Evolutionary conservation across 2,888 invertebrate species (phyloP).

Genomic region (Autographa gamma): DNA sequence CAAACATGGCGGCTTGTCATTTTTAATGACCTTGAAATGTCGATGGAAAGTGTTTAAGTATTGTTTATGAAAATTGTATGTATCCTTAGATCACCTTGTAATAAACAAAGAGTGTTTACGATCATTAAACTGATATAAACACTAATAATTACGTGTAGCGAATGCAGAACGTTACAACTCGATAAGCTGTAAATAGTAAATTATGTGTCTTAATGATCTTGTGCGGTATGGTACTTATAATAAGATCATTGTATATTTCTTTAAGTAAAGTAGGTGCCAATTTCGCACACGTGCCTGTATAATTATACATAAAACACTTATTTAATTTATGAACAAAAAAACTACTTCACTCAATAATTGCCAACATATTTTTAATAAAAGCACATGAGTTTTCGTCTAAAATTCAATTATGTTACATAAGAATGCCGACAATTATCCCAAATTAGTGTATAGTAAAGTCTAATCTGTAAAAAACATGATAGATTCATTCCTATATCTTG

Average conservation of each 20-base stretch:
- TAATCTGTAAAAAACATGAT: no score
- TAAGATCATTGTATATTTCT: neutral
- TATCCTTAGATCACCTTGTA: neutral
- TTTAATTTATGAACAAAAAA: no score
- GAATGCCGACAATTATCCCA: no score
- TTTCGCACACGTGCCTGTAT: no score
- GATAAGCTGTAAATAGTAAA: neutral
- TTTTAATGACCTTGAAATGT: slow-evolving; percentile 31
- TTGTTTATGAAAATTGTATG: neutral
- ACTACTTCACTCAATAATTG: no score
- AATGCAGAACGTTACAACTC: neutral
- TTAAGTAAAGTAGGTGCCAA: neutral
- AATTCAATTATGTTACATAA: no score
- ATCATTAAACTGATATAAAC: neutral
- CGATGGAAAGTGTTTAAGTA: slow-evolving; percentile 14
- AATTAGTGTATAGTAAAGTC: no score
- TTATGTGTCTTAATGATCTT: neutral
- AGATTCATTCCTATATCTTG: no score
- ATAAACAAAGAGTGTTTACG: neutral
- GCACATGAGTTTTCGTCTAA: no score
- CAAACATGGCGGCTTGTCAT: slow-evolving; percentile 36
- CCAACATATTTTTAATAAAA: no score
- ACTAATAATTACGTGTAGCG: neutral
- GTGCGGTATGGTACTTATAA: neutral
- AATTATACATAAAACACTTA: no score